phyloP scores from a whole-genome alignment of 2,797 vertebrate genomes.

The Platyrinchus mystaceus region DNA sequence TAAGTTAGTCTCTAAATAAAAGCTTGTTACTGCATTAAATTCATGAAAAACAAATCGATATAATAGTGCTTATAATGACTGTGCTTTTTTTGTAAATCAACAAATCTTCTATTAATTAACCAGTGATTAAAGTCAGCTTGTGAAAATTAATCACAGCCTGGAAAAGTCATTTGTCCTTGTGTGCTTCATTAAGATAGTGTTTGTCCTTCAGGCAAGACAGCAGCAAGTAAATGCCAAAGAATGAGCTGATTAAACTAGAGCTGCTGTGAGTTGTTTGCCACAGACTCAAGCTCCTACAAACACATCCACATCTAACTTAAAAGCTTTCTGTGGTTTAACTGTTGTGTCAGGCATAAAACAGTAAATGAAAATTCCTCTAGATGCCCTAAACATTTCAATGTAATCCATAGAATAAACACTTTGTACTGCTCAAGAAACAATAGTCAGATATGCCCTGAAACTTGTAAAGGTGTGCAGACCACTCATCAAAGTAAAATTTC shows the following conservation, averaged over 20 bases:
- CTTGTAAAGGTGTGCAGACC: neutral
- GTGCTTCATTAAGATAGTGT: conserved; percentile 75
- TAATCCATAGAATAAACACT: neutral
- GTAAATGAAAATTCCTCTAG: neutral
- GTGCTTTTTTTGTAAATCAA: conserved; percentile 80
- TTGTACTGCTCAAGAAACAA: neutral
- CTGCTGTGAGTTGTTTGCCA: conserved; percentile 30
- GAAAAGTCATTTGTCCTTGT: conserved; percentile 83
- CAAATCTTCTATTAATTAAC: conserved; percentile 90
- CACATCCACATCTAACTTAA: neutral
- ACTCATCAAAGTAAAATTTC: neutral
- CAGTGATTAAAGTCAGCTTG: conserved; percentile 87
- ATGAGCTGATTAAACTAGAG: conserved; percentile 60
- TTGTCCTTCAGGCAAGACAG: conserved; percentile 75
- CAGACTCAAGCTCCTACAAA: neutral
- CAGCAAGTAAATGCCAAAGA: conserved; percentile 70
- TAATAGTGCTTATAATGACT: conserved; percentile 81
- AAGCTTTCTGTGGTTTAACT: neutral
- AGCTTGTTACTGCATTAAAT: conserved; percentile 66
- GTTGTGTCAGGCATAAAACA: neutral
- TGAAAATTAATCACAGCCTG: conserved; percentile 85
- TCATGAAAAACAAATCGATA: conserved; percentile 78
- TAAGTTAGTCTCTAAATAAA: conserved; percentile 67
- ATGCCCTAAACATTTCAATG: neutral
- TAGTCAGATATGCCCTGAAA: neutral